Base-by-base conservation (phyloP, 2,113 vertebrate genomes). In the Acrocephalus arundinaceus region DNA sequence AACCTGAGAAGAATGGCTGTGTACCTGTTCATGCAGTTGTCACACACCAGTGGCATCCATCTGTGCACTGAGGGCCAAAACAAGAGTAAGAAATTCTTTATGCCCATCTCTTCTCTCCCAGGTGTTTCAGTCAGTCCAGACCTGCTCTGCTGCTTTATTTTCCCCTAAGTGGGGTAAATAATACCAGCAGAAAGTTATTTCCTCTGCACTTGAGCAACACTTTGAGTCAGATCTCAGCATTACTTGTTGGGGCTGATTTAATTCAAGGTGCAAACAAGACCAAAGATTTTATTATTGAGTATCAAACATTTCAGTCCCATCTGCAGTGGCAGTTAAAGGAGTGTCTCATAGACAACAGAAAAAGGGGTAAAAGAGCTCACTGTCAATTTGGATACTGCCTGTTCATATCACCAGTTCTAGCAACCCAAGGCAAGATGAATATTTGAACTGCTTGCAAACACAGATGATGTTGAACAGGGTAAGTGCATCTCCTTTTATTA, bases 401-500 rank as follows among this genome's bases (percentile, higher is more conserved):
- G 9, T 89, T 75, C 52, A 5, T 45, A 41, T 83, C 74, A 35
- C 41, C 85, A 43, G 20, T 37, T n/a, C 51, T 17, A 86, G 80
- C 49, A 77, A 85, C 76, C 39, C 20, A 73, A 92, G 90, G 63
- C 70, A 83, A 54, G 23, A 89, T 93, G 87, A 93, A 92, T 95
- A 94, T 94, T 67, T 94, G 80, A 95, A 68, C n/a, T 74, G 52
- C 52, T 83, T 74, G 68, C 71, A 85, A 94, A 91, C n/a, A 94
- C 68, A 90, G 39, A 92, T 92, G 59, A 48, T 78, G 71, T 59
- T 83, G 59, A 96, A 59, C 59, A 62, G 72, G 33, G 28, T 78
- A 96, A 93, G 78, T 82, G 83, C 80, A 94, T 78, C 91, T 86
- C 71, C 71, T 93, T 94, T 95, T 95, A 71, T 71, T 86, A 96